Evolutionary conservation across 2,888 invertebrate species (phyloP).

Genomic region (Acheta domesticus): DNA sequence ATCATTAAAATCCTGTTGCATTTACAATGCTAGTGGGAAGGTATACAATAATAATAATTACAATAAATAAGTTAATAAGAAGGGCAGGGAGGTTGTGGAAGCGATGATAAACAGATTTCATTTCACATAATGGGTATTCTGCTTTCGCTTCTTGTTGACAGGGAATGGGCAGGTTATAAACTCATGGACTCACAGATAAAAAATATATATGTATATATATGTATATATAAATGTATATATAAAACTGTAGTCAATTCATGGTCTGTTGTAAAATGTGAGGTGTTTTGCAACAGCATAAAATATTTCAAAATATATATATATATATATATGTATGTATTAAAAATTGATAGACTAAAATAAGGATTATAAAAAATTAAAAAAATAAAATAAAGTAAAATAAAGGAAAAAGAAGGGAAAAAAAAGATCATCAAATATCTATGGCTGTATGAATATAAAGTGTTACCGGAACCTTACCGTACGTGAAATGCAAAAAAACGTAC

Average conservation of each 20-base stretch:
- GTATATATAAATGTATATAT: constrained; percentile 7
- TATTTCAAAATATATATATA: not conserved
- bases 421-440: not conserved
- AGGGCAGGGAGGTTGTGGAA: not conserved
- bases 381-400: no score
- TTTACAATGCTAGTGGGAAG: not conserved
- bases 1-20: not conserved
- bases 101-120: not conserved
- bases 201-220: constrained; percentile 9
- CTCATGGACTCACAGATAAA: constrained; percentile 18
- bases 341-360: constrained; percentile 7
- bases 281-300: constrained; percentile 10
- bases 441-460: not conserved
- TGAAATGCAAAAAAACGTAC: not conserved
- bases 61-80: constrained; percentile 10
- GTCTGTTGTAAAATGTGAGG: constrained; percentile 9
- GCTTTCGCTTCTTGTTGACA: not conserved
- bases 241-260: constrained; percentile 18
- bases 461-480: not conserved
- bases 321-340: not conserved
- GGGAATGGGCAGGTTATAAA: constrained; percentile 4
- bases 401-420: not conserved
- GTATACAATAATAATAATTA: not conserved
- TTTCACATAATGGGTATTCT: not conserved
- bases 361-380: not conserved